Evolutionary conservation across 2,888 invertebrate species (phyloP).

Genomic region (Pterostichus madidus): DNA sequence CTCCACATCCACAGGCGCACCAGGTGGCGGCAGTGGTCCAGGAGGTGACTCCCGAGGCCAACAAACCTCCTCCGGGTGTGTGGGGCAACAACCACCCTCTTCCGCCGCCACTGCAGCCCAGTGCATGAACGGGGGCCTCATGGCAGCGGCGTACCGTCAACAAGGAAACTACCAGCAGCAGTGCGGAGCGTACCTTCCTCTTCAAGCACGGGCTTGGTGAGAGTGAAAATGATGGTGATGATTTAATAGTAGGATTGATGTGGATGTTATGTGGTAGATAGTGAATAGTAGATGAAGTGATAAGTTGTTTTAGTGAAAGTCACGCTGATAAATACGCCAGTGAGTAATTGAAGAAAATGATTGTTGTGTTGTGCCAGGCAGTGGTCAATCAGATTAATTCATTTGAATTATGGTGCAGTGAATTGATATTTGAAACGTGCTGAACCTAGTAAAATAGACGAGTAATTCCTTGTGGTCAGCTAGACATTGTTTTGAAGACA

Average conservation of each 20-base stretch:
- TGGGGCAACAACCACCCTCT: constrained; percentile 73
- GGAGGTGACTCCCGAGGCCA: constrained; percentile 77
- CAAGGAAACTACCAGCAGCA: constrained; percentile 88
- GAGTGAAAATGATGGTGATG: constrained; percentile 71
- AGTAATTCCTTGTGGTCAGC: too few species aligned
- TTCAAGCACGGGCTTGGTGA: constrained; percentile 93
- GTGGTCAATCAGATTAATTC: too few species aligned
- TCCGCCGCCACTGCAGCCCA: constrained; percentile 74
- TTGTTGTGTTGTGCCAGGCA: too few species aligned
- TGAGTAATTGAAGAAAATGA: too few species aligned
- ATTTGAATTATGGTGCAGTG: too few species aligned
- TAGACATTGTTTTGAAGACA: too few species aligned
- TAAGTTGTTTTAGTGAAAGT: too few species aligned
- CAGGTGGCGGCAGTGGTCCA: constrained; percentile 75
- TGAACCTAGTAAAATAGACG: too few species aligned
- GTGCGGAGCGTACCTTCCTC: constrained; percentile 90
- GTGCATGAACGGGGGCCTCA: constrained; percentile 82
- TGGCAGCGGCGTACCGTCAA: constrained; percentile 81
- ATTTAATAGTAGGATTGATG: constrained; percentile 78
- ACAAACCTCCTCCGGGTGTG: constrained; percentile 78
- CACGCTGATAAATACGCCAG: too few species aligned
- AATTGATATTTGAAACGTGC: too few species aligned
- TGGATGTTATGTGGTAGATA: constrained; percentile 47
- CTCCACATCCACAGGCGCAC: constrained; percentile 75
- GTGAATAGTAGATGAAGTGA: background rate